Base-by-base conservation (phyloP, 2,797 vertebrate genomes). In the Danio kyathit region DNA sequence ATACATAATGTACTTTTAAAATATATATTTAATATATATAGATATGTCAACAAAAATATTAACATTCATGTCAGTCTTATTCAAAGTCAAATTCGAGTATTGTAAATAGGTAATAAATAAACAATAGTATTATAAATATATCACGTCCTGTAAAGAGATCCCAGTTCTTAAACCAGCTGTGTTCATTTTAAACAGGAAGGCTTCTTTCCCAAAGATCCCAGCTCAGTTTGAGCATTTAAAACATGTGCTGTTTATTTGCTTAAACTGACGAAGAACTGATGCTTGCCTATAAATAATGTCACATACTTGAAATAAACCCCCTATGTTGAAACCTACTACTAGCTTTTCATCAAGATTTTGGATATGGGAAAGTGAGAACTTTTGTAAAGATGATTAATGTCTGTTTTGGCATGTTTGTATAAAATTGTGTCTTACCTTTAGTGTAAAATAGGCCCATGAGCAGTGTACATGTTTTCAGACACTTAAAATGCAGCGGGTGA, bases 201-300 rank as follows among this genome's bases (percentile, higher is more conserved):
- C 76, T n/a, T 61, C 44, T 61, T 59, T 74, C 69, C 70, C 72
- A 77, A 60, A 77, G 49, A 76, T 80, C 21, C 78, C 21, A 66
- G 16, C 74, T 82, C 64, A 79, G 5, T 48, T 76, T 70, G 48
- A 13, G 41, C 77, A 29, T 38, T 59, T 14, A 67, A 19, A 70
- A 86, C 71, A 74, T 48, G 29, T 21, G 12, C 19, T 74, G 21
- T 66, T 65, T 60, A 84, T 85, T 81, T 84, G 74, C 76, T 69
- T 19, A 49, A 64, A 70, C 46, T 81, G 80, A 82, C 74, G 52
- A 86, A 83, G 75, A 87, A 52, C 63, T 46, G 81, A 69, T 65
- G 14, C 74, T 64, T 16, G 41, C 74, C 65, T 76, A 83, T 89
- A 84, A 86, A 87, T 87, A 82, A 87, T 78, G 79, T 65, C 84